A percentile compares a stretch with the other conserved stretches of the same genome.
phyloP scores from a whole-genome alignment of 37 sponge, comb jelly and placozoan species.

The Bolinopsis microptera region DNA sequence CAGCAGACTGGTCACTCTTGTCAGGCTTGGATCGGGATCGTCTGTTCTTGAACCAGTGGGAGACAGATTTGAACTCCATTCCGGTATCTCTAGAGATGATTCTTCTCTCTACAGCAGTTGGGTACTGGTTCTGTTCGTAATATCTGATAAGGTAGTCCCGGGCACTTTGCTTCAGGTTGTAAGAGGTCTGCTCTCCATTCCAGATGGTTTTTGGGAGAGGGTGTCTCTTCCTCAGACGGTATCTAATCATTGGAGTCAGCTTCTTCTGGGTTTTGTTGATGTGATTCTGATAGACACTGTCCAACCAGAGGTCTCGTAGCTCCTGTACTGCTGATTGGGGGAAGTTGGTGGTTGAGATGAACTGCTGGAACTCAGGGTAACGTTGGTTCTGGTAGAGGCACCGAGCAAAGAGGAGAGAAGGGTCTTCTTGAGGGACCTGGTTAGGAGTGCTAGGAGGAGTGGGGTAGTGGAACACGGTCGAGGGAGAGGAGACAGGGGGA shows the following conservation, averaged over 20 bases:
- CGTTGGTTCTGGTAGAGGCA: not conserved
- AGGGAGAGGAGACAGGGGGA: not conserved
- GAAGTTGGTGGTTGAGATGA: conserved; percentile 11
- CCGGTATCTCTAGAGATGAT: conserved; percentile 16
- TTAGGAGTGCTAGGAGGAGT: conserved; percentile 36
- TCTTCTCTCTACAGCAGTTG: conserved; percentile 56
- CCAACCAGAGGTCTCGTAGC: conserved; percentile 54
- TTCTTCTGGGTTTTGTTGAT: conserved; percentile 16
- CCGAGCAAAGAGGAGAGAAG: conserved; percentile 20
- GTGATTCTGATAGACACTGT: conserved; percentile 47
- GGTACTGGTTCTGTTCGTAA: conserved; percentile 36
- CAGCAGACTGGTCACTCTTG: not conserved
- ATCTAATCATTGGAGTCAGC: conserved; percentile 23
- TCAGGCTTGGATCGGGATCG: not conserved
- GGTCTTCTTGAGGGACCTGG: not conserved
- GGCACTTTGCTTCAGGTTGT: conserved; percentile 42
- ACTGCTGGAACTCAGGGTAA: conserved; percentile 41
- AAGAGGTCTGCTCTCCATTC: conserved; percentile 29
- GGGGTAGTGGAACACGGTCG: conserved; percentile 43
- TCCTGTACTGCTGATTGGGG: not conserved
- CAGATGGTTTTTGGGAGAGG: conserved; percentile 44
- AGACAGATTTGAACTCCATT: conserved; percentile 32
- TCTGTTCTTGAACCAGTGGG: conserved; percentile 66
- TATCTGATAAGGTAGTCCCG: conserved; percentile 10
- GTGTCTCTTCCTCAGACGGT: conserved; percentile 60